Conservation (phyloP, 2,113 vertebrate genomes). For the Seriola aureovittata region DNA sequence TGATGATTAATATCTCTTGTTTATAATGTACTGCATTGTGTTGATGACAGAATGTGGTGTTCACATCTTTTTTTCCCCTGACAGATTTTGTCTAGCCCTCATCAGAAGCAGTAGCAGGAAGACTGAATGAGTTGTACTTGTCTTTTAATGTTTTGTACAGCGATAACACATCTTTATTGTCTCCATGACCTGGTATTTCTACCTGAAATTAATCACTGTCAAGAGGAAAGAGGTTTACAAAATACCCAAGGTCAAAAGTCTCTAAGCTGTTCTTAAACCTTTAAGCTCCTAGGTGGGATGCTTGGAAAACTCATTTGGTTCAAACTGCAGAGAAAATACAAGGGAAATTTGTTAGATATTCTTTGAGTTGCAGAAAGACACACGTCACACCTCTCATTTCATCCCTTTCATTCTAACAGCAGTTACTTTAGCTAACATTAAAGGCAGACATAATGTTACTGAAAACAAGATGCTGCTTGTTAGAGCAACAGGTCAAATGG, state of each 20-base stretch:
- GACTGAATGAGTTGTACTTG: constrained; percentile 36
- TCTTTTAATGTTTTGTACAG: constrained; percentile 45
- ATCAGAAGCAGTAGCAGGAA: constrained; percentile 14
- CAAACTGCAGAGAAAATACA: constrained; percentile 10
- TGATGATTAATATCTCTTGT: constrained; percentile 61
- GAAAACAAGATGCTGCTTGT: too few species aligned
- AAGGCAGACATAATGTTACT: too few species aligned
- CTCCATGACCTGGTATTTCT: constrained; percentile 44
- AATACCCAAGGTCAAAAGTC: constrained; percentile 56
- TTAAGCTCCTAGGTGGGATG: neutral
- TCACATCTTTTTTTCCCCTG: constrained; percentile 38
- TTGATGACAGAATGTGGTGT: constrained; percentile 31
- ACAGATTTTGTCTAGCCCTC: constrained; percentile 40
- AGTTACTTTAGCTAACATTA: too few species aligned
- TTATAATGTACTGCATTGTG: constrained; percentile 44
- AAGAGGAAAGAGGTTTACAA: constrained; percentile 37
- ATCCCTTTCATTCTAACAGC: neutral
- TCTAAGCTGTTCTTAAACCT: constrained; percentile 22
- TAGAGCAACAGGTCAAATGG: too few species aligned
- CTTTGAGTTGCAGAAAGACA: neutral
- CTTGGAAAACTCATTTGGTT: constrained; percentile 13
- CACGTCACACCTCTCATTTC: too few species aligned
- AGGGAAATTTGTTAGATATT: neutral
- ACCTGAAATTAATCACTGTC: constrained; percentile 70
- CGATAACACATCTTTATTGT: constrained; percentile 61